Percentiles rank a stretch among this genome's conserved stretches.
These are phyloP conservation scores for Sturnira hondurensis DNA, from an alignment of 2,113 vertebrate genomes.

Conservation along the genomic window DNA sequence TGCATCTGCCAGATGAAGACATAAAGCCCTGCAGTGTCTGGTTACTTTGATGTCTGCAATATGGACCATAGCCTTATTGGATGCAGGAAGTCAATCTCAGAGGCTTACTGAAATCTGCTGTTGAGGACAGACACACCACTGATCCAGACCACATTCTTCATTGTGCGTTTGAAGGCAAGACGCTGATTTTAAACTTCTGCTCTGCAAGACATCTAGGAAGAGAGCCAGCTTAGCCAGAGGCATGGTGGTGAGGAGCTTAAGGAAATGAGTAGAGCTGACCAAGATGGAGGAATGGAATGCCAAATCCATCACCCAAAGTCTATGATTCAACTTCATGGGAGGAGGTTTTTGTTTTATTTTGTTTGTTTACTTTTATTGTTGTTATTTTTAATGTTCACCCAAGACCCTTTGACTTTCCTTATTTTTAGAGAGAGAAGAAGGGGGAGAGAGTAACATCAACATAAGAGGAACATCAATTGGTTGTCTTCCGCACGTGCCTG, in stretches of 20 bases:
- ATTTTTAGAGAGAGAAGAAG: too few relatives aligned
- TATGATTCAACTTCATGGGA: neutral
- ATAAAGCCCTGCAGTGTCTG: neutral
- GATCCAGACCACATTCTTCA: constrained; percentile 99
- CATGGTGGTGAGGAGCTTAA: constrained; percentile 98
- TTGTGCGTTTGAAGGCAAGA: constrained; percentile 98
- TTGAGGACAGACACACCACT: constrained; percentile 95
- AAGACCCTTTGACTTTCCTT: too few relatives aligned
- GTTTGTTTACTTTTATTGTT: too few relatives aligned
- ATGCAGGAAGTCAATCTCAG: constrained; percentile 97
- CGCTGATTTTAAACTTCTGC: constrained; percentile 96
- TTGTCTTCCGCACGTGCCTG: too few relatives aligned
- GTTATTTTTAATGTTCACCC: too few relatives aligned
- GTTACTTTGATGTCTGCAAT: neutral
- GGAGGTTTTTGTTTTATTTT: neutral
- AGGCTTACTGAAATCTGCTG: constrained; percentile 96
- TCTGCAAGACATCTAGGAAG: constrained; percentile 95
- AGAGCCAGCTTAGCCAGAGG: constrained; percentile 95
- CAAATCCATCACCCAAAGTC: neutral
- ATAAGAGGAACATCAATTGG: too few relatives aligned
- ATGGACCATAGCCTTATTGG: constrained; percentile 83
- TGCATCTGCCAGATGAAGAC: neutral
- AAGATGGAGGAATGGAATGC: neutral
- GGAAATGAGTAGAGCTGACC: constrained; percentile 66
- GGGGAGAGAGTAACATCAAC: too few relatives aligned